These are phyloP conservation scores for Pachypeltis micranthus DNA, from an alignment of 1,140 invertebrate genomes.

Conservation along the genomic window DNA sequence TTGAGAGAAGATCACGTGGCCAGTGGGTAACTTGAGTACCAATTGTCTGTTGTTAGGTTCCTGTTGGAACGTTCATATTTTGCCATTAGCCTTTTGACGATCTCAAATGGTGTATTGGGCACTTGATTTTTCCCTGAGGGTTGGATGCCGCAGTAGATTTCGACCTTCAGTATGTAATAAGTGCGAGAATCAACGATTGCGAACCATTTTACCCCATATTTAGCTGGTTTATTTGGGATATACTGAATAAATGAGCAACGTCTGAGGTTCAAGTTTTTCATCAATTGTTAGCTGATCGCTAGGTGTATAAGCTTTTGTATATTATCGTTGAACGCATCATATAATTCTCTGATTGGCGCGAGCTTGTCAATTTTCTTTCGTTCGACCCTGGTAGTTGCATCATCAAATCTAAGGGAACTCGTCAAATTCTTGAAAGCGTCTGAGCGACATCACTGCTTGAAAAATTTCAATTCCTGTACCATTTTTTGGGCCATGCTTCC, in stretches of 20 bases:
- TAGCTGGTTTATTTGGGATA: conserved; percentile 34
- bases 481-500: background rate
- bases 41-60: conserved; percentile 30
- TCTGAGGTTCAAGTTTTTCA: conserved; percentile 34
- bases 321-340: conserved; percentile 31
- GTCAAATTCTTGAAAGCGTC: conserved; percentile 25
- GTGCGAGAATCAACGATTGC: conserved; percentile 24
- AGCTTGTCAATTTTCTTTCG: conserved; percentile 29
- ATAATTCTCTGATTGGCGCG: conserved; percentile 33
- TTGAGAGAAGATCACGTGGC: conserved; percentile 25
- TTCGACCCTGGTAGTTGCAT: conserved; percentile 26
- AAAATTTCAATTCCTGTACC: conserved; percentile 2
- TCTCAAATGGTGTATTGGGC: conserved; percentile 28
- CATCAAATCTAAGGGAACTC: conserved; percentile 31
- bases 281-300: conserved; percentile 33
- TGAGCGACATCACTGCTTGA: too few species aligned
- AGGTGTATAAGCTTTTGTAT: conserved; percentile 32
- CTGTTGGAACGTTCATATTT: conserved; percentile 24
- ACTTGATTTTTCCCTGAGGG: conserved; percentile 28
- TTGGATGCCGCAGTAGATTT: conserved; percentile 33
- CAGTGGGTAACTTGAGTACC: conserved; percentile 20
- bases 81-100: conserved; percentile 26
- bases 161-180: conserved; percentile 30
- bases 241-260: conserved; percentile 35
- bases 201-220: conserved; percentile 34